phyloP scores from a whole-genome alignment of 2,888 invertebrate genomes.

The Hipparchia sbordonii region DNA sequence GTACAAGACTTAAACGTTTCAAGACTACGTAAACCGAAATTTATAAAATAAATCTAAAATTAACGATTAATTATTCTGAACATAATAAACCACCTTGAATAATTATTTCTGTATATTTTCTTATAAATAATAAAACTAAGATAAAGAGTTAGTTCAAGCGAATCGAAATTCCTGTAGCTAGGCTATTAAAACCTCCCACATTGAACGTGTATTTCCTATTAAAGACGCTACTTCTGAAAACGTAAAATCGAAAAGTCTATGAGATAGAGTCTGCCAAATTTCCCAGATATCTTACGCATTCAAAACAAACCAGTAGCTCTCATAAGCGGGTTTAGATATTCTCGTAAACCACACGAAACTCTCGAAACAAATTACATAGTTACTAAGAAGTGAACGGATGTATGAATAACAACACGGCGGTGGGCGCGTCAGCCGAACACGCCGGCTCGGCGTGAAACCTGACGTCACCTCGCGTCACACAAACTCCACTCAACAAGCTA shows the following conservation, averaged over 20 bases:
- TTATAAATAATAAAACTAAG: neutral
- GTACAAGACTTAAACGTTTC: neutral
- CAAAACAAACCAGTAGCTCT: neutral
- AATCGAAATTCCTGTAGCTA: neutral
- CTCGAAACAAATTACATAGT: constrained; percentile 41
- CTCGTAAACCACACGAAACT: constrained; percentile 28
- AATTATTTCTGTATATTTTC: neutral
- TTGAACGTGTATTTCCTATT: neutral
- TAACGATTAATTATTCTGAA: neutral
- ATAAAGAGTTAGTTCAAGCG: neutral
- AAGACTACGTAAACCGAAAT: neutral
- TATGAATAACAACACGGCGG: constrained; percentile 47
- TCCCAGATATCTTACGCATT: neutral
- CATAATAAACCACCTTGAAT: neutral
- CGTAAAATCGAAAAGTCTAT: neutral
- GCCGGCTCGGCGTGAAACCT: constrained; percentile 58
- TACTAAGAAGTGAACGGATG: constrained; percentile 44
- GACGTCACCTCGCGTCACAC: constrained; percentile 72
- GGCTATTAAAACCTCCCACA: neutral
- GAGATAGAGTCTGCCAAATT: constrained; percentile 1
- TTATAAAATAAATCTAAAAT: neutral
- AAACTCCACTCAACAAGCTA: constrained; percentile 45
- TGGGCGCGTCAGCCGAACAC: constrained; percentile 69
- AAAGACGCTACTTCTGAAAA: neutral
- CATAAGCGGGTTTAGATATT: constrained; percentile 22